Base-by-base conservation (phyloP, 2,113 vertebrate genomes). In the Oreochromis niloticus region DNA sequence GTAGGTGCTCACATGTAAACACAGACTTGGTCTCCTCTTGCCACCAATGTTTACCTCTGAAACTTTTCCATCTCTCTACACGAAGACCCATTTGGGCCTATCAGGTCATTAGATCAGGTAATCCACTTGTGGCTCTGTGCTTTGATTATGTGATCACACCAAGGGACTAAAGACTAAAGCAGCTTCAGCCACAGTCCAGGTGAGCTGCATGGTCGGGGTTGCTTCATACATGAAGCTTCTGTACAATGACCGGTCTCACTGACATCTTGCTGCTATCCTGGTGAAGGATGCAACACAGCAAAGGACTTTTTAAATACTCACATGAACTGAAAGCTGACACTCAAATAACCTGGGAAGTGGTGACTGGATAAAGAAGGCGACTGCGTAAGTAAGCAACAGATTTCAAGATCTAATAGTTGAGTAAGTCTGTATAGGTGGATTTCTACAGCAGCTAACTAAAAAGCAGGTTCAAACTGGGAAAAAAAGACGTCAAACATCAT, bases 31-130 rank as follows among this genome's bases (percentile, higher is more conserved):
- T 6, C 78, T 61, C 46, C 32, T 78, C 24, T 59, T 78, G 46
- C 27, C 73, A 52, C 27, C 27, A 78, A 1, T 32, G 46, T 78
- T 78, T 78, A 78, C 73, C 1, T 0, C 46, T 32, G 17, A 52
- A 50, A 78, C 17, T 7, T 78, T 52, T 81, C 22, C 86, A 81
- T 75, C 54, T 81, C 87, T 79, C 88, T 82, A 87, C 88, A 81
- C 84, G 87, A 94, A 91, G 90, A 89, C 59, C 87, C 48, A 87
- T 92, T 88, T 93, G 90, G 93, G 54, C 89, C 63, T 88, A 94
- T 95, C 90, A 95, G 95, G 95, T 94, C 93, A 95, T 96, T 96
- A 97, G 86, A 89, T 90, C 88, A 83, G 82, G 83, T 96, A 96
- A 97, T 97, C 96, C 95, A 95, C 93, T 95, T 94, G 82, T 39